Percentiles rank a stretch among this genome's conserved stretches.
Conservation (phyloP, 2,888 invertebrate species). For the Cepaea hortensis region DNA sequence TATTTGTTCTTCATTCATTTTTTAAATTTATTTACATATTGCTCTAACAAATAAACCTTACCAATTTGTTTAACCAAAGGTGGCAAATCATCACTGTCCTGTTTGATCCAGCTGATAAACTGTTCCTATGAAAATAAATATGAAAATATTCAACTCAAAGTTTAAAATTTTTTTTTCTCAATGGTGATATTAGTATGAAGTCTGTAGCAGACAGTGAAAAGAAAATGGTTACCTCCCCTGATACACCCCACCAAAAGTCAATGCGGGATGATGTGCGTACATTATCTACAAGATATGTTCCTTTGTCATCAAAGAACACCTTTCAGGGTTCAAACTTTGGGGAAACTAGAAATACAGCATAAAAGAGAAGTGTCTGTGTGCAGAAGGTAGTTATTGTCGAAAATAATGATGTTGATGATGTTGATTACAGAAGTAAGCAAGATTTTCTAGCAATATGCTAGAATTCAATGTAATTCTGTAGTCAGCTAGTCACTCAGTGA, state of each 20-base stretch:
- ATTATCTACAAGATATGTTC: background rate
- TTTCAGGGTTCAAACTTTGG: background rate
- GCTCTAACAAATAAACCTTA: background rate
- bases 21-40: too few species aligned
- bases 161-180: too few species aligned
- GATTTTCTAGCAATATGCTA: too few species aligned
- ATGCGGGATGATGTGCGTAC: background rate
- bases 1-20: too few species aligned
- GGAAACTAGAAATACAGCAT: background rate
- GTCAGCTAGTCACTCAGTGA: too few species aligned
- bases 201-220: background rate
- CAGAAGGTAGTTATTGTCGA: background rate
- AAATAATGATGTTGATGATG: slow-evolving; percentile 10
- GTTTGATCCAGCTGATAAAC: slow-evolving; percentile 38
- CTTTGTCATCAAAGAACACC: background rate
- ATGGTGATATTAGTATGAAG: too few species aligned
- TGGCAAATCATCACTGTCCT: slow-evolving; percentile 43
- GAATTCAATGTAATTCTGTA: too few species aligned
- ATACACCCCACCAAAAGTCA: background rate
- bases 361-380: slow-evolving; percentile 37
- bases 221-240: background rate
- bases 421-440: background rate
- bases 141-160: too few species aligned
- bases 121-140: slow-evolving; percentile 26
- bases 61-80: slow-evolving; percentile 45